phyloP scores from a whole-genome alignment of 64 coral and sea anemone genomes.

The Catalaphyllia jardinei region DNA sequence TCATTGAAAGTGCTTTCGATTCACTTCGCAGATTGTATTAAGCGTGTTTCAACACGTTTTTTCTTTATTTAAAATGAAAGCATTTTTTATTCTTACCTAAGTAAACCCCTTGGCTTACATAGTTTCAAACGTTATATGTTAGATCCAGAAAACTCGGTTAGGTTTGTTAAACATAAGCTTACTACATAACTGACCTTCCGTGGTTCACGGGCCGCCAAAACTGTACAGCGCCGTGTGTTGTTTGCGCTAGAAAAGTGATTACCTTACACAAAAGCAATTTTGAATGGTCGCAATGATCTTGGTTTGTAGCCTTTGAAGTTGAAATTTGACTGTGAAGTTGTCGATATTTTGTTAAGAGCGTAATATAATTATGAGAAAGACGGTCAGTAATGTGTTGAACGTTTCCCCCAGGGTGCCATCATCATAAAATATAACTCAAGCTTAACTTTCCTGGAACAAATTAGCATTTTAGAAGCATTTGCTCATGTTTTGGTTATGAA shows the following conservation, averaged over 20 bases:
- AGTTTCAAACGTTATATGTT: background rate
- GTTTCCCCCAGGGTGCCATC: background rate
- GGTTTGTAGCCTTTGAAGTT: background rate
- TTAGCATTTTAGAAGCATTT: background rate
- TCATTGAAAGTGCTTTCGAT: background rate
- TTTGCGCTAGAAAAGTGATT: background rate
- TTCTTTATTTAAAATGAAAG: background rate
- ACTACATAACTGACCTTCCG: background rate
- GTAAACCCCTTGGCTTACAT: background rate
- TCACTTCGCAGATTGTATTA: background rate
- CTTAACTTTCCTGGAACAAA: background rate
- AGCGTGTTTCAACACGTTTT: background rate
- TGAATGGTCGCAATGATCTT: background rate
- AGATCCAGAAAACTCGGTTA: background rate
- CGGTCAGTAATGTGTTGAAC: background rate
- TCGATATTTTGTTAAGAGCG: background rate
- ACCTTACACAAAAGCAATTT: background rate
- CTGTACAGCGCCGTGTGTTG: background rate
- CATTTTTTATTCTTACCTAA: background rate
- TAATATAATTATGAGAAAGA: background rate
- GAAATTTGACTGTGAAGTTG: background rate
- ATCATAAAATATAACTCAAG: background rate
- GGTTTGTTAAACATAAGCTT: background rate
- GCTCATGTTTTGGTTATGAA: background rate
- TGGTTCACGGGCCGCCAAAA: background rate